Evolutionary conservation across 2,888 invertebrate species (phyloP).

Genomic region (Aethes cnicana): DNA sequence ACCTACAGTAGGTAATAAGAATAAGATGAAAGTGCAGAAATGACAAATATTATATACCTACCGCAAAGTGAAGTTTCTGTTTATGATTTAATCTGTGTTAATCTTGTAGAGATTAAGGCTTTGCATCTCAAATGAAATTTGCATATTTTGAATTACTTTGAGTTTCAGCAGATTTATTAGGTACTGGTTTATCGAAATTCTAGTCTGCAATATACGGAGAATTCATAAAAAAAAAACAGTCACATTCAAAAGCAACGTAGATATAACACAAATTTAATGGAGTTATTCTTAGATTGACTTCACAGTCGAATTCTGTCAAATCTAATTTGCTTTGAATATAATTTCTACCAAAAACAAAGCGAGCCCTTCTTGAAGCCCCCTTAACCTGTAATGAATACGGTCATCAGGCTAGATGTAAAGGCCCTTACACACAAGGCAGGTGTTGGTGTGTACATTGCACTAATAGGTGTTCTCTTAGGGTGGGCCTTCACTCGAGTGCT

Average conservation of each 20-base stretch:
- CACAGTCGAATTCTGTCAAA: too few species aligned
- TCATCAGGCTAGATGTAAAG: conserved; percentile 17
- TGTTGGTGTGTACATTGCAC: conserved; percentile 24
- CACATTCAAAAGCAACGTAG: too few species aligned
- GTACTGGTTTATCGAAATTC: too few species aligned
- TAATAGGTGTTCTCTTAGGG: conserved; percentile 30
- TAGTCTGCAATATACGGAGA: too few species aligned
- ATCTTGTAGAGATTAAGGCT: conserved; percentile 29
- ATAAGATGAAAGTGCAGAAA: neutral
- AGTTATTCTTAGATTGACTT: too few species aligned
- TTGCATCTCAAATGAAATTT: conserved; percentile 27
- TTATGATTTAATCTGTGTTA: neutral
- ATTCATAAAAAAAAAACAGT: too few species aligned
- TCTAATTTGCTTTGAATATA: too few species aligned
- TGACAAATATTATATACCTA: neutral
- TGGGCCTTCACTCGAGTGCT: conserved; percentile 32
- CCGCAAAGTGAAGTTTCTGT: neutral
- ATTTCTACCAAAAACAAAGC: too few species aligned
- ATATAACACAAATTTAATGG: too few species aligned
- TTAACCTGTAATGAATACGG: conserved; percentile 19
- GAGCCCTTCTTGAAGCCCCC: too few species aligned
- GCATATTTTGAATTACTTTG: conserved; percentile 25
- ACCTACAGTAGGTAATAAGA: too few species aligned
- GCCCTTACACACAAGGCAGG: conserved; percentile 18
- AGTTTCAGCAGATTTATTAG: neutral